Conservation (phyloP, 2,113 vertebrate genomes). For the Crypturellus undulatus region DNA sequence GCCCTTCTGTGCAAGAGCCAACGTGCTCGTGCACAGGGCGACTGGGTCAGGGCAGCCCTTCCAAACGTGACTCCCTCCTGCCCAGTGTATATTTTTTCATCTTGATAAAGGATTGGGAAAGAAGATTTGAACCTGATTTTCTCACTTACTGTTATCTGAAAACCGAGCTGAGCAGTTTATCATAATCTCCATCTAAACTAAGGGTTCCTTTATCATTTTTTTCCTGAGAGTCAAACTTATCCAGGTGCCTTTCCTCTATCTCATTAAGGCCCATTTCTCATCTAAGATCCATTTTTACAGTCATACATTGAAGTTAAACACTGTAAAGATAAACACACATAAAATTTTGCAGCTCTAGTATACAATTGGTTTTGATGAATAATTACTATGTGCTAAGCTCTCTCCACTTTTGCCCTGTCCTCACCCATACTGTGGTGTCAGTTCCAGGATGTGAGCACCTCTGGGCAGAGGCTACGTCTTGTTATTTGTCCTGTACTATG, state of each 20-base stretch:
- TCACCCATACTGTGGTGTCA: neutral
- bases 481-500: neutral
- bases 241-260: neutral
- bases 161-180: neutral
- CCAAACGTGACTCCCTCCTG: neutral
- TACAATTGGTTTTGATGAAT: neutral
- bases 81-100: neutral
- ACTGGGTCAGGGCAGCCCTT: neutral
- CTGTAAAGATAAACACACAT: neutral
- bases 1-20: neutral
- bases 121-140: neutral
- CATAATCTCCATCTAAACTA: neutral
- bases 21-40: neutral
- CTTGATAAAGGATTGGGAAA: neutral
- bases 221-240: neutral
- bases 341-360: neutral
- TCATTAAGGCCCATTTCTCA: neutral
- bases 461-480: neutral
- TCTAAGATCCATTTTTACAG: neutral
- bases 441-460: neutral
- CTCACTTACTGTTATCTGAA: neutral
- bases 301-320: neutral
- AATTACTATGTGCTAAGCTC: neutral
- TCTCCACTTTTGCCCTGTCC: neutral
- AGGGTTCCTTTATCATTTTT: neutral